Evolutionary conservation across 2,888 invertebrate genomes (phyloP).

Genomic region (Diarsia rubi): DNA sequence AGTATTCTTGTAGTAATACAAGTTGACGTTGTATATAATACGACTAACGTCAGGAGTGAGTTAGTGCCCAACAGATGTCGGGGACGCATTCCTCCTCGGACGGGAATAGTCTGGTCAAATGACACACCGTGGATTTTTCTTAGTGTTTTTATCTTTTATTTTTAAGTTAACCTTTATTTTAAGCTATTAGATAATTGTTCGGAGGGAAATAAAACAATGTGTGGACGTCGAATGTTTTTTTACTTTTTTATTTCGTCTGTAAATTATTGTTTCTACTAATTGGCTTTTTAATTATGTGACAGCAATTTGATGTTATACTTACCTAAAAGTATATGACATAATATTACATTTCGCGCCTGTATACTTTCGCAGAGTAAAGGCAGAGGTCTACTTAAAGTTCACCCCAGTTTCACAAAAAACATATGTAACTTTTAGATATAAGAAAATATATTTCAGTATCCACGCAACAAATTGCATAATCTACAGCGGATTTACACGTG

Average conservation of each 20-base stretch:
- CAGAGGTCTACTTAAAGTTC: not conserved
- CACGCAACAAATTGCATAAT: slow-evolving; percentile 45
- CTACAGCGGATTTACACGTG: slow-evolving; percentile 38
- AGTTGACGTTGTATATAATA: slow-evolving; percentile 46
- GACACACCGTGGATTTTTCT: slow-evolving; percentile 68
- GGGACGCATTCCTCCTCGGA: slow-evolving; percentile 78
- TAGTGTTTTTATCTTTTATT: slow-evolving; percentile 53
- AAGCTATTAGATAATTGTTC: slow-evolving; percentile 13
- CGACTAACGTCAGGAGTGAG: slow-evolving; percentile 72
- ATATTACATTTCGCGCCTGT: not conserved
- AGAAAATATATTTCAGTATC: not conserved
- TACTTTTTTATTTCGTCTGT: slow-evolving; percentile 6
- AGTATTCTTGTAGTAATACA: slow-evolving; percentile 41
- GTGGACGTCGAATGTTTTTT: not conserved
- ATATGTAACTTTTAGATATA: not conserved
- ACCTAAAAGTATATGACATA: not conserved
- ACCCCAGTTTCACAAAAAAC: not conserved
- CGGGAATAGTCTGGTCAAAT: slow-evolving; percentile 78
- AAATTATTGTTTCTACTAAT: slow-evolving; percentile 4
- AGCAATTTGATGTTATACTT: not conserved
- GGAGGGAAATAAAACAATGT: not conserved
- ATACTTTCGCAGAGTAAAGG: not conserved
- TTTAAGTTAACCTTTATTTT: slow-evolving; percentile 47
- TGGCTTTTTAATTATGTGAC: not conserved
- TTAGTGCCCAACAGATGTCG: slow-evolving; percentile 85